Conservation (phyloP, 2,797 vertebrate genomes). For the Manis pentadactyla region DNA sequence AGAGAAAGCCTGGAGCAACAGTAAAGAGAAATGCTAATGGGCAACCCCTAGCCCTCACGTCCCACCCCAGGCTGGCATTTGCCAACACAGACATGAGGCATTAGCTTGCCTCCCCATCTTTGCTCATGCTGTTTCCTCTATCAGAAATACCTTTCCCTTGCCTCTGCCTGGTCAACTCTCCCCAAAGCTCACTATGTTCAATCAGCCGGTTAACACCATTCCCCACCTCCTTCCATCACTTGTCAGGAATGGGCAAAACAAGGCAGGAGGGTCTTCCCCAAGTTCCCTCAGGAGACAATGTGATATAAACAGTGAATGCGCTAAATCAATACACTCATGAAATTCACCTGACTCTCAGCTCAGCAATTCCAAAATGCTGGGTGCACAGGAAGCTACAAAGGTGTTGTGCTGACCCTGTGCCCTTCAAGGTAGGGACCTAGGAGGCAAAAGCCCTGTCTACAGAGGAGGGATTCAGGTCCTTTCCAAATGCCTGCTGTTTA, state of each 20-base stretch:
- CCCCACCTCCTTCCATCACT: background rate
- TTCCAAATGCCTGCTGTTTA: background rate
- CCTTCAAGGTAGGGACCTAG: background rate
- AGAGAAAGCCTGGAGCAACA: background rate
- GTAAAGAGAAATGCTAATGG: background rate
- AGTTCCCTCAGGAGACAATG: background rate
- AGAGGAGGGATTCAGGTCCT: background rate
- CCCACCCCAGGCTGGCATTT: background rate
- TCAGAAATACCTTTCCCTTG: background rate
- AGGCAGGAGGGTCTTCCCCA: background rate
- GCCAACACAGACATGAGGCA: background rate
- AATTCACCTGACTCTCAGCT: background rate
- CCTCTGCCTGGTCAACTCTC: background rate
- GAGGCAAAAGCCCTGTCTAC: background rate
- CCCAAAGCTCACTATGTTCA: background rate
- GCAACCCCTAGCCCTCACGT: too few relatives aligned
- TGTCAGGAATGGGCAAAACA: background rate
- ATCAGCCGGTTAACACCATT: background rate
- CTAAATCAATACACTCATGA: background rate
- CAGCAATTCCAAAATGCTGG: background rate
- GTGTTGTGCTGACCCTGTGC: background rate
- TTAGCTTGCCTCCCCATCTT: background rate
- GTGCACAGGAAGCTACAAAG: background rate
- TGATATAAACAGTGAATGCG: background rate
- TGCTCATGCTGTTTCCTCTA: background rate